Evolutionary conservation across 2,888 invertebrate species (phyloP).

Genomic region (Tineola bisselliella): DNA sequence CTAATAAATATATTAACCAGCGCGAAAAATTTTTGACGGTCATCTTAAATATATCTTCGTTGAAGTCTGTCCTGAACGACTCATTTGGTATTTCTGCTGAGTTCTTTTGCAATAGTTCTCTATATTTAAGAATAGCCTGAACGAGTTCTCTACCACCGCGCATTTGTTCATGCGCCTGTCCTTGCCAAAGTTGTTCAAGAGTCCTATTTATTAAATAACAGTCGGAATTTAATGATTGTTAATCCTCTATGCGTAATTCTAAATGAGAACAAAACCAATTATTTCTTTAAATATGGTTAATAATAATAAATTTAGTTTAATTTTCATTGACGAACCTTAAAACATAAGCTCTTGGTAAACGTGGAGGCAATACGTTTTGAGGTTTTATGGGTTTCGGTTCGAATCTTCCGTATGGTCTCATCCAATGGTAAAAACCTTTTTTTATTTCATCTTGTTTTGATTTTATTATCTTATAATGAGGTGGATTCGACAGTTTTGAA

Average conservation of each 20-base stretch:
- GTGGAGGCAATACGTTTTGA: slow-evolving; percentile 33
- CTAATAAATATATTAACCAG: neutral
- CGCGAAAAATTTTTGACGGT: neutral
- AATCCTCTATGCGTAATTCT: too few species aligned
- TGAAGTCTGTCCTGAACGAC: neutral
- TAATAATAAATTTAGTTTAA: neutral
- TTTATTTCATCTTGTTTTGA: neutral
- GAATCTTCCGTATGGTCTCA: slow-evolving; percentile 51
- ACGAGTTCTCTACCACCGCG: slow-evolving; percentile 45
- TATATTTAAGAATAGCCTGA: slow-evolving; percentile 42
- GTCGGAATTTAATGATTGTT: too few species aligned
- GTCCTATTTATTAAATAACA: slow-evolving; percentile 31
- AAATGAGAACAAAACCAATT: too few species aligned
- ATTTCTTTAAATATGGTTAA: too few species aligned
- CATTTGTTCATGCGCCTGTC: slow-evolving; percentile 28
- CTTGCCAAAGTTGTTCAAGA: slow-evolving; percentile 48
- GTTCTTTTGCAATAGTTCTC: slow-evolving; percentile 17
- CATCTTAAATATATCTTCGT: neutral
- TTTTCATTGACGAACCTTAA: slow-evolving; percentile 36
- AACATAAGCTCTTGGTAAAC: slow-evolving; percentile 45
- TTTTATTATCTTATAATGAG: slow-evolving; percentile 31
- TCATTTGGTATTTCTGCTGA: neutral
- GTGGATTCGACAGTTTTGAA: slow-evolving; percentile 41
- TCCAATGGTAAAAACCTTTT: slow-evolving; percentile 60
- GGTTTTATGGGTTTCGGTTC: slow-evolving; percentile 35